A percentile compares a stretch with the other conserved stretches of the same genome.
phyloP scores from a whole-genome alignment of 2,888 invertebrate genomes.

The Melanophora roralis region DNA sequence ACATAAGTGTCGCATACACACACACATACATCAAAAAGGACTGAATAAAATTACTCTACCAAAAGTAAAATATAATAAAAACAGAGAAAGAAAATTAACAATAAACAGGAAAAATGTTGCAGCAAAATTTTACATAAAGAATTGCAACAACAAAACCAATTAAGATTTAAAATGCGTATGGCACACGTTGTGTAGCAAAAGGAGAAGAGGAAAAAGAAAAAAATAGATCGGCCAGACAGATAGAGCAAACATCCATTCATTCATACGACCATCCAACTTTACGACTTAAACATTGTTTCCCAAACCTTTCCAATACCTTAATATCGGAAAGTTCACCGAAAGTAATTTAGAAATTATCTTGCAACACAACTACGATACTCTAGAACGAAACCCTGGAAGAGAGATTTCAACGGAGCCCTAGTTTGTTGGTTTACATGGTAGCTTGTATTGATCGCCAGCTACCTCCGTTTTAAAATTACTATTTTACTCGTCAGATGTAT shows the following conservation, averaged over 20 bases:
- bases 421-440: too few species aligned
- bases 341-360: too few species aligned
- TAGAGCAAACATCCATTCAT: conserved; percentile 8
- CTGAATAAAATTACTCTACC: conserved; percentile 22
- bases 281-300: neutral
- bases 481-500: too few species aligned
- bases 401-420: too few species aligned
- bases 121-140: conserved; percentile 3
- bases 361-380: too few species aligned
- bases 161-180: conserved; percentile 61
- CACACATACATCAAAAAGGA: conserved; percentile 26
- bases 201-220: neutral
- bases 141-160: conserved; percentile 54
- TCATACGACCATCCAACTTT: neutral
- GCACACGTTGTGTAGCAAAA: conserved; percentile 30
- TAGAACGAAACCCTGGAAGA: too few species aligned
- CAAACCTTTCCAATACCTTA: too few species aligned
- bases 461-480: too few species aligned
- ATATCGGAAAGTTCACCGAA: too few species aligned
- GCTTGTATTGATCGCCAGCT: too few species aligned
- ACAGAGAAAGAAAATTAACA: neutral
- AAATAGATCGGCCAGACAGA: conserved; percentile 24
- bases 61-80: neutral
- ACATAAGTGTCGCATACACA: neutral
- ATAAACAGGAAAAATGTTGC: conserved; percentile 1